Percentiles rank a stretch among this genome's conserved stretches.
Evolutionary conservation across 1,140 invertebrate genomes (phyloP).

Genomic region (Latrodectus geometricus): DNA sequence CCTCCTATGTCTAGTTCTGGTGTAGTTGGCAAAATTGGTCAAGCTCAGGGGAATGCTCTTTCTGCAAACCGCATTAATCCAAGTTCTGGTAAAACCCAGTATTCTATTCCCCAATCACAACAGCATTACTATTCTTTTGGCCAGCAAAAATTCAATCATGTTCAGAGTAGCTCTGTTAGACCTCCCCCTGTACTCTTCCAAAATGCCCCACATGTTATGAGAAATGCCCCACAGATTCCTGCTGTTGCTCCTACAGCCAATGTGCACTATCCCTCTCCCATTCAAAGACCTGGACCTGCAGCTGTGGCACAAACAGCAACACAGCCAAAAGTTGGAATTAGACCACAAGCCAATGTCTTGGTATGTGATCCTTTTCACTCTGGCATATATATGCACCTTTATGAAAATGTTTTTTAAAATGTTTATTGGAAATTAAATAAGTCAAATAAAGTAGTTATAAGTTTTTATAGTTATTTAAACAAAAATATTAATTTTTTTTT

Average conservation of each 20-base stretch:
- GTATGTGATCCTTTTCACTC: constrained; percentile 51
- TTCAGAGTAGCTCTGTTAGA: constrained; percentile 26
- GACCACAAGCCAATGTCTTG: constrained; percentile 54
- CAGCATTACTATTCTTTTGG: constrained; percentile 57
- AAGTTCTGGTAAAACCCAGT: constrained; percentile 36
- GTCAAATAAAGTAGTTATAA: not conserved
- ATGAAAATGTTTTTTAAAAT: not conserved
- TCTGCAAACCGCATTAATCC: constrained; percentile 23
- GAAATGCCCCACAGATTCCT: constrained; percentile 44
- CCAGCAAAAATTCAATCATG: constrained; percentile 53
- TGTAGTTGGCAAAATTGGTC: constrained; percentile 32
- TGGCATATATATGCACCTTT: not conserved
- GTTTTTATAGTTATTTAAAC: not conserved
- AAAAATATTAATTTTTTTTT: not conserved
- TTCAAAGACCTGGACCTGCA: constrained; percentile 60
- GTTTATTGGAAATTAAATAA: not conserved
- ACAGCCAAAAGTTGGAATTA: constrained; percentile 48
- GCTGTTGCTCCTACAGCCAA: constrained; percentile 45
- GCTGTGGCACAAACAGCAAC: constrained; percentile 1
- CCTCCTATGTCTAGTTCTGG: constrained; percentile 25
- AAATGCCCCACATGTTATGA: constrained; percentile 30
- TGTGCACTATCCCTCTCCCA: constrained; percentile 56
- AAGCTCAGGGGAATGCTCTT: constrained; percentile 24
- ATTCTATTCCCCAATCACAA: constrained; percentile 44
- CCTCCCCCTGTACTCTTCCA: constrained; percentile 49